phyloP scores from a whole-genome alignment of 2,797 vertebrate genomes.

The Rhinogobio ventralis region DNA sequence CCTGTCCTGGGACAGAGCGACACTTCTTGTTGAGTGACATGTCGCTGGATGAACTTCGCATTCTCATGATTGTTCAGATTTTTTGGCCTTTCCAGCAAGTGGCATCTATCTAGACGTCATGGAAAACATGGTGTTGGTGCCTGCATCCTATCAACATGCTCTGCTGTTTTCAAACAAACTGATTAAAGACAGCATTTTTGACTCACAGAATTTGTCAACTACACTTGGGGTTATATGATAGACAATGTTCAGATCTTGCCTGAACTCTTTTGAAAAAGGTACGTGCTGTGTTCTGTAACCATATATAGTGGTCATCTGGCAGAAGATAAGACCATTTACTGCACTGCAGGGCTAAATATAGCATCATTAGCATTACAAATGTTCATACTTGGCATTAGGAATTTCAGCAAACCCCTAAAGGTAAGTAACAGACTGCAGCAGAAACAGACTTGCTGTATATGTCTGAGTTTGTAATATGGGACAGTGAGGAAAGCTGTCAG shows the following conservation, averaged over 20 bases:
- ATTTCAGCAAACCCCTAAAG: neutral
- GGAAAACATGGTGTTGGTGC: conserved; percentile 1
- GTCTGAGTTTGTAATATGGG: neutral
- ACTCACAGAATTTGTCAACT: conserved; percentile 7
- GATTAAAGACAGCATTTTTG: conserved; percentile 14
- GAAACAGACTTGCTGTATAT: neutral
- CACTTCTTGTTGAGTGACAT: too few species aligned
- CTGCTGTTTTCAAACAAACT: neutral
- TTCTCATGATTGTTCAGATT: neutral
- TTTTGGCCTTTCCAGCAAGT: neutral
- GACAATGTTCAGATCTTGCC: conserved; percentile 17
- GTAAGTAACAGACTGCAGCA: neutral
- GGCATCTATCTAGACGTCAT: neutral
- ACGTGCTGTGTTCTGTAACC: conserved; percentile 32
- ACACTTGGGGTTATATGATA: conserved; percentile 47
- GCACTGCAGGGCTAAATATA: neutral
- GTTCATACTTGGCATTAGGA: neutral
- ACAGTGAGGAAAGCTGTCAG: neutral
- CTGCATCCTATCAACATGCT: neutral
- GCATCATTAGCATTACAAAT: neutral
- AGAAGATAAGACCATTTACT: neutral
- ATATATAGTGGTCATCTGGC: conserved; percentile 46
- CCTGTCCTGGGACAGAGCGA: neutral
- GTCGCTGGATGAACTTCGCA: neutral
- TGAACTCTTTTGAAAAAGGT: conserved; percentile 42